Conservation (phyloP, 2,797 vertebrate species). For the Anabas testudineus region DNA sequence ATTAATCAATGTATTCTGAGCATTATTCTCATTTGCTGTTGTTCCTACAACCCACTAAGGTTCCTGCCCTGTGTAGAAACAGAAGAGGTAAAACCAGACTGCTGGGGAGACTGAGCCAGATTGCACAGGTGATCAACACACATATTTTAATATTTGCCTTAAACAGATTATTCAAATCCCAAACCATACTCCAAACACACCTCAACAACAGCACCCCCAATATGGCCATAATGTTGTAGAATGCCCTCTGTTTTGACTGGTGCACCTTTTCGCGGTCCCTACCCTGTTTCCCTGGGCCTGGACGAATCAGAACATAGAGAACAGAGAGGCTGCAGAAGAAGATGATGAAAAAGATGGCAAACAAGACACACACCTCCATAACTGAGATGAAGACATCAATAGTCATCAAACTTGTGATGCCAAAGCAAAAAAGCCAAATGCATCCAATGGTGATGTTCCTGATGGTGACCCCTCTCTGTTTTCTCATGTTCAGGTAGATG, state of each 20-base stretch:
- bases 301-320: slow-evolving; percentile 35
- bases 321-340: slow-evolving; percentile 46
- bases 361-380: fast-evolving
- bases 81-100: too few relatives aligned
- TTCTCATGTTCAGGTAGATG: slow-evolving; percentile 16
- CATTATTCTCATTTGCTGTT: too few relatives aligned
- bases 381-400: too few relatives aligned
- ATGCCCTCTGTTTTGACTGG: slow-evolving; percentile 9
- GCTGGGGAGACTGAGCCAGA: too few relatives aligned
- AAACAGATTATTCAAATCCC: too few relatives aligned
- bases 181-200: background rate
- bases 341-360: background rate
- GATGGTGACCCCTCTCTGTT: background rate
- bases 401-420: too few relatives aligned
- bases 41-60: too few relatives aligned
- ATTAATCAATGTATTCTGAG: too few relatives aligned
- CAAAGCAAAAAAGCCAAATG: background rate
- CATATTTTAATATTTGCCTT: background rate
- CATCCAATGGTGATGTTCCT: background rate
- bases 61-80: too few relatives aligned
- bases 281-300: background rate
- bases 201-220: slow-evolving; percentile 5
- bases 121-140: background rate
- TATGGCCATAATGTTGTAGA: slow-evolving; percentile 8
- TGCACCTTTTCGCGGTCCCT: background rate